phyloP scores from a whole-genome alignment of 1,140 invertebrate genomes.

The Aphaenogaster floridana region DNA sequence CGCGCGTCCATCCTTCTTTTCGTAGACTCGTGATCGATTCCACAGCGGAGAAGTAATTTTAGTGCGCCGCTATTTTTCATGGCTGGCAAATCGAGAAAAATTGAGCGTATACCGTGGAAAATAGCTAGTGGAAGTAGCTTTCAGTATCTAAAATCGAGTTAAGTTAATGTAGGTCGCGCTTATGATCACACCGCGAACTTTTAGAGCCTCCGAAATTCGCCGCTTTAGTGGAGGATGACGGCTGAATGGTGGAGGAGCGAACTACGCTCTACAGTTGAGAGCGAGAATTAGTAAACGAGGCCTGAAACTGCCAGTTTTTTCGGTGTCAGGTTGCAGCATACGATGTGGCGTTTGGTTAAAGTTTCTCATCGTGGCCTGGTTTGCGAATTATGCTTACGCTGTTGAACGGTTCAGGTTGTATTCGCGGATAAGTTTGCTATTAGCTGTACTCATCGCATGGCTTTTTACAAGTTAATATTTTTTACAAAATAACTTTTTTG shows the following conservation, averaged over 20 bases:
- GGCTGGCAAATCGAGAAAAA: constrained; percentile 19
- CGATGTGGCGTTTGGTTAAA: constrained; percentile 8
- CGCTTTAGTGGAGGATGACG: constrained; percentile 36
- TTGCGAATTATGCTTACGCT: constrained; percentile 5
- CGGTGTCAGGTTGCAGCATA: constrained; percentile 1
- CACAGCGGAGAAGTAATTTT: constrained; percentile 8
- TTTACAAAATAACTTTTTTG: background rate
- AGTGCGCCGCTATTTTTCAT: constrained; percentile 24
- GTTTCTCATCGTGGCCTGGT: constrained; percentile 5
- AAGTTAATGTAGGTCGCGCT: constrained; percentile 38
- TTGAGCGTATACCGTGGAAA: background rate
- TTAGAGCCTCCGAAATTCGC: constrained; percentile 25
- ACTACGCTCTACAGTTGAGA: background rate
- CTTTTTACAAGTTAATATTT: background rate
- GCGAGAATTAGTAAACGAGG: constrained; percentile 33
- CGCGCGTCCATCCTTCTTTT: background rate
- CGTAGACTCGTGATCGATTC: background rate
- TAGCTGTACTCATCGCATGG: background rate
- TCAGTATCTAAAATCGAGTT: constrained; percentile 33
- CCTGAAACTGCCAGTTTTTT: constrained; percentile 47
- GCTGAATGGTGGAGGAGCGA: constrained; percentile 27
- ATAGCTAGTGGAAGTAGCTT: background rate
- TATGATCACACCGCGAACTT: constrained; percentile 22
- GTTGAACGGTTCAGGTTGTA: background rate
- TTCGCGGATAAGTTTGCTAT: background rate